Conservation (phyloP, 1,140 invertebrate species). For the Scaptodrosophila lebanonensis region DNA sequence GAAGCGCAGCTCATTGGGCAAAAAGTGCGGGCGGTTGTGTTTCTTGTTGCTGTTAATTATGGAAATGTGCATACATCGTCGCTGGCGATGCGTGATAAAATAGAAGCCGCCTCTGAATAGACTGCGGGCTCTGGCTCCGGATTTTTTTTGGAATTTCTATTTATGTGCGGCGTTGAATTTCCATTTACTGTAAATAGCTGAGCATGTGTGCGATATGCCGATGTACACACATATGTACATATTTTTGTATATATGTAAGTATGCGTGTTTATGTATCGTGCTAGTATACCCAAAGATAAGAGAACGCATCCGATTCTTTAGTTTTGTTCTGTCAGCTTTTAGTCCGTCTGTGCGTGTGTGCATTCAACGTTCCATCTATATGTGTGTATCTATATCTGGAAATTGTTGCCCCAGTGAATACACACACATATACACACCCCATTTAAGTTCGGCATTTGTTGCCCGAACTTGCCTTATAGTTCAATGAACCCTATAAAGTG, state of each 20-base stretch:
- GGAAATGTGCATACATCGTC: not conserved
- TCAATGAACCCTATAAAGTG: conserved; percentile 27
- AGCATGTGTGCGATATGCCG: conserved; percentile 33
- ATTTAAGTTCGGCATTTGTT: not conserved
- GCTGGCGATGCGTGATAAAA: conserved; percentile 39
- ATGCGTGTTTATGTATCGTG: conserved; percentile 4
- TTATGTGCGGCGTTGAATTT: conserved; percentile 45
- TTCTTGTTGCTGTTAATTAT: conserved; percentile 34
- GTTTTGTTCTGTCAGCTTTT: conserved; percentile 10
- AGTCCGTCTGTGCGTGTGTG: too few species aligned
- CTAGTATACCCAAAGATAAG: conserved; percentile 34
- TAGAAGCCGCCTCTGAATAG: conserved; percentile 16
- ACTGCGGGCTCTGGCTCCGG: conserved; percentile 15
- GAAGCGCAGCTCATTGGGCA: too few species aligned
- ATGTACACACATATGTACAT: not conserved
- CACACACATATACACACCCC: conserved; percentile 15
- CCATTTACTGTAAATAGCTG: too few species aligned
- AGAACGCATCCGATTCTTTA: conserved; percentile 15
- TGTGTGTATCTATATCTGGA: not conserved
- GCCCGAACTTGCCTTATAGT: too few species aligned
- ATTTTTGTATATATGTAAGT: not conserved
- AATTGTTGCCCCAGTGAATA: too few species aligned
- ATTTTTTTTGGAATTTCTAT: conserved; percentile 62
- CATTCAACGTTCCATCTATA: not conserved
- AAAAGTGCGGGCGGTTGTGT: conserved; percentile 36